Evolutionary conservation across 1,140 invertebrate species (phyloP), one percentile per base, ranked within the genome.

Genomic region (Heliconius hewitsoni): DNA sequence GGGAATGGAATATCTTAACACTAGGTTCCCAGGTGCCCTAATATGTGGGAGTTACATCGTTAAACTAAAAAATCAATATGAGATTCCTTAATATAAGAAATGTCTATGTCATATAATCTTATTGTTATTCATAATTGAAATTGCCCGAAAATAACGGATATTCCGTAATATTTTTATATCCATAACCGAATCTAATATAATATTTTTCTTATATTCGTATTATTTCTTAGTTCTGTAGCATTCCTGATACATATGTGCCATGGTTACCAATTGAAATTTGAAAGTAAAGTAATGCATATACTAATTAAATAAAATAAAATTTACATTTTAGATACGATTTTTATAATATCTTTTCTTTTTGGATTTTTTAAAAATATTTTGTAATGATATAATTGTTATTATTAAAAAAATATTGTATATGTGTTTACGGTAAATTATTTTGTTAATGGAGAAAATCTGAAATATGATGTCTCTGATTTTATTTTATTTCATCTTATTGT

Each of bases 181-280:
- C 6, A 37, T 37, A 8, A 37, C 34, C 34, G 34, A 37, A 6
- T 1, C 6, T 8, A 37, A 37, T 8, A 8, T 8, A 37, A 1
- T 8, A 37, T 37, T 8, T 37, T 37, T 46, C 42, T 16, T 9
- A 46, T 46, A 46, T 46, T 13, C 13, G 1, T 52, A 52, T 52
- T 52, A 4, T 19, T 52, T 52, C 34, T 52, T 19, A 52, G 50
- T 8, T 52, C 18, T 18, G 18, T 52, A 52, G 19, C 50, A 52
- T 52, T 5, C 2, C 50, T 19, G 6, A 52, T 19, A 30, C 23
- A 66, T 66, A 66, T 66, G 60, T 66, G 60, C 60, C 60, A 66
- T 66, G n/a, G 60, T 66, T 66, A 66, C 60, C 60, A 30, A 66
- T n/a, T 60, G 55, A 60, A 60, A 23, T 27, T 66, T 66, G 13